Base-by-base conservation (phyloP, 2,888 invertebrate species). In the Ophraella communa region DNA sequence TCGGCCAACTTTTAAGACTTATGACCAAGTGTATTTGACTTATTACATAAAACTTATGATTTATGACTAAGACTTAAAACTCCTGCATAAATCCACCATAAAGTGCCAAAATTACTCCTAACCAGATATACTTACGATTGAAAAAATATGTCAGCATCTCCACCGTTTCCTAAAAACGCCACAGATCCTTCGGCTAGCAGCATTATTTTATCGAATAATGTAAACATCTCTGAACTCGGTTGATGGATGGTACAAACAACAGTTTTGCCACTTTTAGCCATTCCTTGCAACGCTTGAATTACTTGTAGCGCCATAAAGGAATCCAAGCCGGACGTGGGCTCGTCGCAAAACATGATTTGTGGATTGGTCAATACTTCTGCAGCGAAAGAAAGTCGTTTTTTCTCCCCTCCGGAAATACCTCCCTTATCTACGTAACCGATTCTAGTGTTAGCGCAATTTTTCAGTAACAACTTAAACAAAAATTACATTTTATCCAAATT, bases 341-440 rank as follows among this genome's bases (percentile, higher is more conserved):
- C 98, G 77, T 98, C 98, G 80, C 97, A 97, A 80, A 98, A 95
- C 87, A 98, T 89, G 45, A 98, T 84, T 0, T 95, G 91, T 0
- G 98, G 98, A 84, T 98, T 94, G 0, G 96, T 98, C 47, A 98
- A 84, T 2, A 96, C 91, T 84, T 98, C 98, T n/a, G 96, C 93
- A 17, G 98, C 98, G 80, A 99, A 97, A 0, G 97, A 93, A 10
- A 98, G 84, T 62, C 98, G 86, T 81, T 97, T 97, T 87, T 92
- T 92, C 83, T 98, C 98, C 0, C 98, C 98, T 0, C 98, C 98
- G 0, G 96, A 97, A 64, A 98, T 91, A 0, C 97, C 96, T 84
- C 95, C 95, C 39, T 93, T 84, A 0, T 96, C 97, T 0, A 93
- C 90, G 49, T 91, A 87, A 0, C 98, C 98, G 65, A 98, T 98